These are phyloP conservation scores for Anhinga anhinga DNA, from an alignment of 2,113 vertebrate genomes.

Conservation along the genomic window DNA sequence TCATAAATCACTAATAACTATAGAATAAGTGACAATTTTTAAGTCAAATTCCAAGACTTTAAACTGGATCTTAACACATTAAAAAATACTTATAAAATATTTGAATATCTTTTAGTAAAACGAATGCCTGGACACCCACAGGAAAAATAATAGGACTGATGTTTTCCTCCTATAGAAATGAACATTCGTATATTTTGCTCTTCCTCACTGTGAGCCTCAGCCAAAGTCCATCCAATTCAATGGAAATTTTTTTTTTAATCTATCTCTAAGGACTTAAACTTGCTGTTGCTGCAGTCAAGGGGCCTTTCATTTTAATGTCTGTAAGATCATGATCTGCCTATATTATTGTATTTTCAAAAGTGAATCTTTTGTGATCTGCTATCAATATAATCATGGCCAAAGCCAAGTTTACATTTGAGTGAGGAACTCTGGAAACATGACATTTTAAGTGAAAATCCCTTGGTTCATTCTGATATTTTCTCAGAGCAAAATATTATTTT, in stretches of 20 bases:
- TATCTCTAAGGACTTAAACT: neutral
- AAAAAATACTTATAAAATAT: neutral
- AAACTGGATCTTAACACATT: neutral
- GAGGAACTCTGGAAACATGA: neutral
- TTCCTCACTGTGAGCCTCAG: neutral
- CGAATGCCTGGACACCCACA: neutral
- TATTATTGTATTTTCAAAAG: neutral
- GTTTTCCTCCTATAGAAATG: neutral
- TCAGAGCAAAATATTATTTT: neutral
- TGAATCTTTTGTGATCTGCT: neutral
- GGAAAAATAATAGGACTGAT: neutral
- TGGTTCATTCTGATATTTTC: neutral
- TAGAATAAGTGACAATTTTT: neutral
- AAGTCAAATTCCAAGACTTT: neutral
- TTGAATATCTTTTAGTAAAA: neutral
- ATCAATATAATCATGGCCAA: rapidly evolving
- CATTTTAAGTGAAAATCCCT: neutral
- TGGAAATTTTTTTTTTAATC: neutral
- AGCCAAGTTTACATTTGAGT: neutral
- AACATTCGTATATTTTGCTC: neutral
- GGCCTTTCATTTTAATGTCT: neutral
- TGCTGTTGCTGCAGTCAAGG: neutral
- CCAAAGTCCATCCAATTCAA: neutral
- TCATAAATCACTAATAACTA: neutral
- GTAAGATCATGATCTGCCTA: neutral